phyloP scores from a whole-genome alignment of 2,797 vertebrate genomes.

The Sebastolobus altivelis region DNA sequence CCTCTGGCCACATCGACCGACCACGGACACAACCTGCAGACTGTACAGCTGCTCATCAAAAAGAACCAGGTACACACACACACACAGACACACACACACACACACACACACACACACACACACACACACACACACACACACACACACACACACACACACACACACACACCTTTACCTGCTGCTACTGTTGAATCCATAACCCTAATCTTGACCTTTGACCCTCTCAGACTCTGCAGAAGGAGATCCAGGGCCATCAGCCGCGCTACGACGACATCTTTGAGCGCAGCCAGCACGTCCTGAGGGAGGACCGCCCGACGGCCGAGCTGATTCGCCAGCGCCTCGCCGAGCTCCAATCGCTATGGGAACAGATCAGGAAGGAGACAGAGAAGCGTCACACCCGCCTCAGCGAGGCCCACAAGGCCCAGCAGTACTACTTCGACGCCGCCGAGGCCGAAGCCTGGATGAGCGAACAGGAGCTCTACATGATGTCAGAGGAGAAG shows the following conservation, averaged over 20 bases:
- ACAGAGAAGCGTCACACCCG: conserved; percentile 91
- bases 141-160: background rate
- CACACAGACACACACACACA: background rate
- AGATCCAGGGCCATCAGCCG: conserved; percentile 98
- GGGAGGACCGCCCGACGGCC: conserved; percentile 85
- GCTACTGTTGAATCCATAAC: background rate
- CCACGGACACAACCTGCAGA: conserved; percentile 97
- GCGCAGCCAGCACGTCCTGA: conserved; percentile 91
- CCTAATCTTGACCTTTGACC: conserved; percentile 9
- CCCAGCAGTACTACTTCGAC: conserved; percentile 98
- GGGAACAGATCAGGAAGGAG: conserved; percentile 92
- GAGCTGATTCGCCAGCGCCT: conserved; percentile 91
- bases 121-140: conserved; percentile 10
- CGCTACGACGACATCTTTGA: conserved; percentile 96
- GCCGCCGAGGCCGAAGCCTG: conserved; percentile 96
- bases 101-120: background rate
- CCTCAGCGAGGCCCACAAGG: conserved; percentile 93
- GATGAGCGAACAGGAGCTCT: conserved; percentile 99
- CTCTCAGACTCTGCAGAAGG: conserved; percentile 95
- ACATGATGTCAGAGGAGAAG: conserved; percentile 99
- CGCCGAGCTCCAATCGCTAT: conserved; percentile 88
- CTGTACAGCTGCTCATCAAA: conserved; percentile 97
- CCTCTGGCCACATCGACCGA: conserved; percentile 94
- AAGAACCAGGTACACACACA: conserved; percentile 92
- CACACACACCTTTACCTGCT: background rate